phyloP scores from a whole-genome alignment of 2,113 vertebrate species.

The Tringa solitaria region DNA sequence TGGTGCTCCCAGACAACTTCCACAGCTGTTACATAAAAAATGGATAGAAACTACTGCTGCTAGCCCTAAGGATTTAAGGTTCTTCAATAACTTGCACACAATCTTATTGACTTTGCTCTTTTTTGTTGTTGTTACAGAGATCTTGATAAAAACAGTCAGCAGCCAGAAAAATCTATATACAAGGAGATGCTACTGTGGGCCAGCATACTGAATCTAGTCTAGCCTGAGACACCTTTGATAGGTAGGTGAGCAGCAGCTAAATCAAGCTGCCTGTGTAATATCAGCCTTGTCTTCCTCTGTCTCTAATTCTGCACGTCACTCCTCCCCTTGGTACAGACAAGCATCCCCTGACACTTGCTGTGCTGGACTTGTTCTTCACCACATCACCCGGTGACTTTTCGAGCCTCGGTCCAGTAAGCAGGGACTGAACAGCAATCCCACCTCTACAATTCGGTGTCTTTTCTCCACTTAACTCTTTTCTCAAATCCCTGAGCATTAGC shows the following conservation, averaged over 20 bases:
- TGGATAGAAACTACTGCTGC: background rate
- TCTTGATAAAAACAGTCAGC: slow-evolving; percentile 14
- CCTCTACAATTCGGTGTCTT: background rate
- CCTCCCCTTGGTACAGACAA: background rate
- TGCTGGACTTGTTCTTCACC: background rate
- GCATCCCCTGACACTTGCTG: background rate
- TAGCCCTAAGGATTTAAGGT: slow-evolving; percentile 3
- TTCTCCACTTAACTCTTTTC: background rate
- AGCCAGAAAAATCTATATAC: slow-evolving; percentile 31
- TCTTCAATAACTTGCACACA: background rate
- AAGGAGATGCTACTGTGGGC: background rate
- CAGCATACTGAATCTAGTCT: background rate
- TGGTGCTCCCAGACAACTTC: background rate
- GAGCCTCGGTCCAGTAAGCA: background rate
- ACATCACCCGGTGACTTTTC: background rate
- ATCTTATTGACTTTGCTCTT: background rate
- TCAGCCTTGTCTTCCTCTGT: background rate
- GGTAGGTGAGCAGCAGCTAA: background rate
- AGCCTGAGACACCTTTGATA: background rate
- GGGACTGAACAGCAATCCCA: background rate
- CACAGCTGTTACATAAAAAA: background rate
- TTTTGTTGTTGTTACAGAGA: background rate
- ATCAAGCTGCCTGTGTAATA: background rate
- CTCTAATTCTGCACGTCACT: background rate
- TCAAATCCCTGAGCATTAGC: background rate